A percentile compares a stretch with the other conserved stretches of the same genome.
These are phyloP conservation scores for Rhabdophis nuchalis DNA, from an alignment of 2,797 vertebrate genomes.

Conservation along the genomic window DNA sequence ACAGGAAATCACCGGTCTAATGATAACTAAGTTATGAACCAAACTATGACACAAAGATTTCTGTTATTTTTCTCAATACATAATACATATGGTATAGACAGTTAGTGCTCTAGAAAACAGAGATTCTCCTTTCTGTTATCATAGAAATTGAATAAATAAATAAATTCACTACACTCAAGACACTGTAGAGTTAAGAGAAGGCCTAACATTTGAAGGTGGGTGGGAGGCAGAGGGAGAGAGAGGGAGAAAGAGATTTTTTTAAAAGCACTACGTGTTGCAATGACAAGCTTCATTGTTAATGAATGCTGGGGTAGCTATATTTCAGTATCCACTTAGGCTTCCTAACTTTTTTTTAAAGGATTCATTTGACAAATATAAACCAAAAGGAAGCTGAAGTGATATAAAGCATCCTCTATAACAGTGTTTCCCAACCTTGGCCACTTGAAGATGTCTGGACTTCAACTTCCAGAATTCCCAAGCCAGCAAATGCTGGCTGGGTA, in stretches of 20 bases:
- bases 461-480: no score
- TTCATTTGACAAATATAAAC: not conserved
- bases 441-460: no score
- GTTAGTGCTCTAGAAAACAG: constrained; percentile 4
- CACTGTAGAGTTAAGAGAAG: not conserved
- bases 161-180: not conserved
- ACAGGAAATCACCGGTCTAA: not conserved
- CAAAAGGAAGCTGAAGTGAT: not conserved
- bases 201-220: not conserved
- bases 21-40: not conserved
- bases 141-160: not conserved
- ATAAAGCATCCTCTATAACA: not conserved
- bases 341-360: not conserved
- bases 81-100: not conserved
- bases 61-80: not conserved
- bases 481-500: no score
- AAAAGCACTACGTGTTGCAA: not conserved
- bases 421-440: no score
- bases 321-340: not conserved
- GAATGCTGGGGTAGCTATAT: not conserved
- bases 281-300: not conserved
- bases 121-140: constrained; percentile 20
- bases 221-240: not conserved
- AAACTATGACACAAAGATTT: not conserved
- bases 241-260: not conserved